Percentiles rank a stretch among this genome's conserved stretches.
Evolutionary conservation across 2,113 vertebrate genomes (phyloP).

Genomic region (Menura novaehollandiae): DNA sequence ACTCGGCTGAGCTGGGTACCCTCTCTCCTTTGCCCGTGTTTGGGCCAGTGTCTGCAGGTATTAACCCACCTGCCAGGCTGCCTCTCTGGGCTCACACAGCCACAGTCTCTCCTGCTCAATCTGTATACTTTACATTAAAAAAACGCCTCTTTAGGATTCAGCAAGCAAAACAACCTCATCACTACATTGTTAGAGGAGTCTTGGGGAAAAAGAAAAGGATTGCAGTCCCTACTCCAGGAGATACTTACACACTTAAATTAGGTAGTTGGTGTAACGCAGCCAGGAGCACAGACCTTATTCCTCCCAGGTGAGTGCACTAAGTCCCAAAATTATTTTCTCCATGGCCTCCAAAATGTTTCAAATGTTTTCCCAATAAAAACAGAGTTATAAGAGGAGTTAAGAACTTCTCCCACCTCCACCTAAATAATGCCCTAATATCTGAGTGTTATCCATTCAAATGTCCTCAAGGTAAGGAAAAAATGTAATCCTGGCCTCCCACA

Average conservation of each 20-base stretch:
- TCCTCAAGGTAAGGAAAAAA: not conserved
- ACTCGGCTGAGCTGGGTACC: not conserved
- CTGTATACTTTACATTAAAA: not conserved
- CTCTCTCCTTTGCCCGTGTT: not conserved
- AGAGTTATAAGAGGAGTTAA: not conserved
- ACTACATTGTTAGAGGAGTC: not conserved
- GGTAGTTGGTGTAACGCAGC: not conserved
- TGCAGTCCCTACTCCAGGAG: not conserved
- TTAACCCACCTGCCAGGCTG: not conserved
- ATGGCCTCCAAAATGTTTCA: not conserved
- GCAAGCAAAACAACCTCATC: not conserved
- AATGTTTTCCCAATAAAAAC: not conserved
- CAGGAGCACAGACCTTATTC: not conserved
- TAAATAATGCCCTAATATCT: not conserved
- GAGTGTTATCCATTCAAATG: not conserved
- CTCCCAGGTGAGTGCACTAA: not conserved
- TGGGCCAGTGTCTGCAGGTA: not conserved
- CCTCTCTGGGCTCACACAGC: not conserved
- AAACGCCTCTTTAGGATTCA: not conserved
- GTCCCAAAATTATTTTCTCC: not conserved
- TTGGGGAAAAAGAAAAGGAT: not conserved
- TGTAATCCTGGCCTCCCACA: not conserved
- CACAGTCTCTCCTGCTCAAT: not conserved
- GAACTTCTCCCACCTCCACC: not conserved
- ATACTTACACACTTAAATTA: not conserved